phyloP scores from a whole-genome alignment of 1,140 invertebrate species.

The Euwallacea similis region DNA sequence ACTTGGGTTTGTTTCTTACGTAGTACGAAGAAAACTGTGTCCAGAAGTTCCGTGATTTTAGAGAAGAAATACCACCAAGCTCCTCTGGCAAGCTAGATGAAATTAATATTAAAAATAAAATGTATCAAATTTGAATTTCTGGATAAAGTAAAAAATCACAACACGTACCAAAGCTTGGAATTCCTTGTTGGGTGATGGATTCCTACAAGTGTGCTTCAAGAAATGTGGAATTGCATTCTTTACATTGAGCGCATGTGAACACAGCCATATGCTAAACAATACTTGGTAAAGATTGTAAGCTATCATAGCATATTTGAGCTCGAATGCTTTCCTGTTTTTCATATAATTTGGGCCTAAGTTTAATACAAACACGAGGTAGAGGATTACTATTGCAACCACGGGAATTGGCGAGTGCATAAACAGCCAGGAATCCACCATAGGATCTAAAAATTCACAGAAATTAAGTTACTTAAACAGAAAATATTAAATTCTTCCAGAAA shows the following conservation, averaged over 20 bases:
- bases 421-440: conserved; percentile 66
- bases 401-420: conserved; percentile 72
- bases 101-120: conserved; percentile 1
- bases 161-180: conserved; percentile 41
- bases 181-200: conserved; percentile 42
- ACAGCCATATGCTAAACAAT: conserved; percentile 55
- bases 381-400: conserved; percentile 62
- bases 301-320: conserved; percentile 66
- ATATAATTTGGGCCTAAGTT: conserved; percentile 73
- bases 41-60: conserved; percentile 67
- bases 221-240: conserved; percentile 46
- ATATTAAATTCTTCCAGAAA: no score
- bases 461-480: conserved; percentile 1
- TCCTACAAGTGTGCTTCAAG: conserved; percentile 45
- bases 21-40: conserved; percentile 81
- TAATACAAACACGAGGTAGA: conserved; percentile 68
- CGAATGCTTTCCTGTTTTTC: conserved; percentile 65
- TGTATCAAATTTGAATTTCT: not conserved
- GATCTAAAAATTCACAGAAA: conserved; percentile 46
- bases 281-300: conserved; percentile 73
- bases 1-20: conserved; percentile 76
- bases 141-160: not conserved
- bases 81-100: conserved; percentile 53
- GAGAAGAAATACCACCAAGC: conserved; percentile 59
- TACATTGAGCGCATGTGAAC: conserved; percentile 44